Evolutionary conservation across 1,140 invertebrate genomes (phyloP), one percentile per base, ranked within the genome.

Genomic region (Babylonia areolata): DNA sequence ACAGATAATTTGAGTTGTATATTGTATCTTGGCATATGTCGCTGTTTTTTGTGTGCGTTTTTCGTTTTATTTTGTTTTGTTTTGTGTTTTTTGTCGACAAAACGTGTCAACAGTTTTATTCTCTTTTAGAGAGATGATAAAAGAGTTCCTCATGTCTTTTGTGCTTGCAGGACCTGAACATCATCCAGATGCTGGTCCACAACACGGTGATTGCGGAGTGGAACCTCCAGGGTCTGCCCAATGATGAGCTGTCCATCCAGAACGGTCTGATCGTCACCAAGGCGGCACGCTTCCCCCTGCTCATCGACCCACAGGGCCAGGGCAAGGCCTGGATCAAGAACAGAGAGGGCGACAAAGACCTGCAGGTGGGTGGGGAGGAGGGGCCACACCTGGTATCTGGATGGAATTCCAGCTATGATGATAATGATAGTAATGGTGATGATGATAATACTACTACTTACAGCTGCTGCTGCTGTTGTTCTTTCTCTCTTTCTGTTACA

Each of bases 241-340:
- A 98, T 93, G 98, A 99, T 94, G 98, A 99, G 90, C 94, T 99
- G 17, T 99, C 98, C 0, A 97, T 99, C 23, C 98, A 99, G 95
- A 99, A 99, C 95, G 98, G 98, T 83, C 94, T 99, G 0, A 99
- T 99, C 90, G 98, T 98, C 1, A 99, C 98, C 0, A 98, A 98
- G 94, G 98, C 98, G 0, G 96, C 97, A 82, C 89, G 94, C 37
- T 99, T 98, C 95, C 98, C 98, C 5, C 95, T 99, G 20, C 94
- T 99, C n/a, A 97, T 99, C 17, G 98, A 99, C 95, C 98, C 98
- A 5, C 98, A 99, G 94, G 98, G 96, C 91, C 98, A 99, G 95
- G 98, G 98, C 12, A 99, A 99, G 95, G 97, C 98, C 94, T 99
- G 98, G 98, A 98, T 99, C 75, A 99, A 98, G 94, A 98, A 98